Base-by-base conservation (phyloP, 2,797 vertebrate genomes). In the Erethizon dorsatum region DNA sequence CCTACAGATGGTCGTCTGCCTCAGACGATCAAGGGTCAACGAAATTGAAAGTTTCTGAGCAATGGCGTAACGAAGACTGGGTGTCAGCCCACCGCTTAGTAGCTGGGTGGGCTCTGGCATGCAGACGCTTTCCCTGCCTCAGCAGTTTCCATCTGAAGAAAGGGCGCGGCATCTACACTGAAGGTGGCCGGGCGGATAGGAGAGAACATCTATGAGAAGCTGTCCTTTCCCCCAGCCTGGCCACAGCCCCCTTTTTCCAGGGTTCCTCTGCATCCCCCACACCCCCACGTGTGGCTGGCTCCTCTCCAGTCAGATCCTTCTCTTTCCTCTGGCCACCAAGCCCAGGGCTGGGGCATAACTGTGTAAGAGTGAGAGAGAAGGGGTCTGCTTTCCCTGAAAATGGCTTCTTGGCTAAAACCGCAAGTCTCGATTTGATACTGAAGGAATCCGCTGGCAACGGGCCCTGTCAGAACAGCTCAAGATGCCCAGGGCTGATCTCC, bases 381-480 rank as follows among this genome's bases (percentile, higher is more conserved):
- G 11, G 33, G 78, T 80, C 80, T 9, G 31, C 26, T 90, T 95
- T 73, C 79, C 88, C 69, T 93, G 52, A 59, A 97, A 96, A 89
- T 85, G 94, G 94, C 50, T 97, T 94, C 82, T 90, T 94, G 84
- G 41, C 95, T 91, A 90, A 97, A 96, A 96, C 56, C 75, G 94
- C 93, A 97, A 69, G 63, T 87, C 97, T 93, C 28, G 45, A 82
- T 97, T 97, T 96, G 95, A 97, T 91, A 92, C 77, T 77, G n/a
- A 98, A 98, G 95, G 22, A 65, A 96, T 80, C 52, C 1, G 86
- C 57, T 94, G 95, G 92, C 95, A 93, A 15, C 13, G 57, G 85
- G 65, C 80, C 91, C 61, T 79, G 54, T 71, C 93, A 47, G 67
- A 97, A 97, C 95, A 96, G 80, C 75, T 90, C n/a, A 28, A 92